phyloP scores from a whole-genome alignment of 2,797 vertebrate genomes.

The Allobates femoralis region DNA sequence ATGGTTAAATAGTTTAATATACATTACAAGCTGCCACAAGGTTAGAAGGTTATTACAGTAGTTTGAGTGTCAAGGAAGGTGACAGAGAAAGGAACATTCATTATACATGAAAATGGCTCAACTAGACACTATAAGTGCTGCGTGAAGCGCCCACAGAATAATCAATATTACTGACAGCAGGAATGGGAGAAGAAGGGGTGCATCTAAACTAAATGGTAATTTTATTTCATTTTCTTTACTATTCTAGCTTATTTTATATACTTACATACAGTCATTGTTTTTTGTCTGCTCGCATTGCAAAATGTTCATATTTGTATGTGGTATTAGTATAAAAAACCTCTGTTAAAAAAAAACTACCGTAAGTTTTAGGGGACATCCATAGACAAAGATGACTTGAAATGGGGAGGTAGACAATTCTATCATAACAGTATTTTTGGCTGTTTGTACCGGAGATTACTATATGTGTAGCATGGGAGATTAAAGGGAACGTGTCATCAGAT shows the following conservation, averaged over 20 bases:
- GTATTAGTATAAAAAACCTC: not conserved
- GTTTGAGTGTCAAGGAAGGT: constrained; percentile 6
- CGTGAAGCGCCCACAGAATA: not conserved
- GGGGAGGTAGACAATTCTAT: no score
- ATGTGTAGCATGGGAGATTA: no score
- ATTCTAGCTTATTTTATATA: not conserved
- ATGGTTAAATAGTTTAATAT: not conserved
- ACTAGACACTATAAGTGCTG: not conserved
- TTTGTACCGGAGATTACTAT: no score
- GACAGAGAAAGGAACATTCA: not conserved
- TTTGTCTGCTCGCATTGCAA: not conserved
- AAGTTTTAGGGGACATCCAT: no score
- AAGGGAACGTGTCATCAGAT: no score
- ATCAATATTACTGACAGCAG: not conserved
- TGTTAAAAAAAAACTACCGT: not conserved
- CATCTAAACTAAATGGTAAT: not conserved
- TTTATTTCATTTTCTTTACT: not conserved
- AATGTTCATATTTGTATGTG: not conserved
- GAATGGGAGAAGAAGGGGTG: not conserved
- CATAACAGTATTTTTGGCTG: no score
- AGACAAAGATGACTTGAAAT: no score
- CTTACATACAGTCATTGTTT: not conserved
- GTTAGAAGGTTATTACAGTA: constrained; percentile 6
- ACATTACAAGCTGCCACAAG: not conserved
- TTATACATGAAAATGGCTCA: constrained; percentile 11